Evolutionary conservation across 2,113 vertebrate genomes (phyloP), one percentile per base, ranked within the genome.

Genomic region (Astatotilapia flaviijosephi): DNA sequence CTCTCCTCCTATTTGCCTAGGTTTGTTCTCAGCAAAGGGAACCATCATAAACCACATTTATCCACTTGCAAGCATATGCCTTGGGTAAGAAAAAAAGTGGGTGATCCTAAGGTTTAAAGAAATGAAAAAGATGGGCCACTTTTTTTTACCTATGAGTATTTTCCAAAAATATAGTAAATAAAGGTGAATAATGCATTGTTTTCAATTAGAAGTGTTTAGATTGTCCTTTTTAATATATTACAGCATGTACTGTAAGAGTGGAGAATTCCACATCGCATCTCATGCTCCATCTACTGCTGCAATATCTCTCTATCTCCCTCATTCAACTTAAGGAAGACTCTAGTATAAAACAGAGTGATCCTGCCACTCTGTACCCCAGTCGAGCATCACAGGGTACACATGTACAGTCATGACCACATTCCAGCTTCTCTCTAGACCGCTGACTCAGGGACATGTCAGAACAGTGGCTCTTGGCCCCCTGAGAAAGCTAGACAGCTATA

Each of bases 391-490:
- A 79, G 79, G 83, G 56, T 77, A 86, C 28, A 73, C 94, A 90
- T 91, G 94, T 94, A 81, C 85, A 93, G 90, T 94, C 92, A 94
- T 86, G 93, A 95, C 91, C 88, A 91, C 93, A 95, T 94, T 95
- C 94, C 94, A 87, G 81, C 88, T 91, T 40, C 68, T 88, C 85
- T 89, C 60, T 73, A 83, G 91, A 92, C 84, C 88, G 73, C 65
- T 94, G 92, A 93, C 92, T 92, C 88, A 56, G 86, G 90, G 90
- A 94, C 94, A 89, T 93, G 93, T 92, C 80, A 84, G 86, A 93
- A 93, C 92, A 92, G 83, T 83, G 84, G 83, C 84, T 91, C 80
- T 62, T 83, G 82, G 79, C 70, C 85, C 91, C 85, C 21, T 70
- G 84, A 85, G 87, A 90, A 28, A 81, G 37, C 86, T 4, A 45